Conservation (phyloP, 2,113 vertebrate genomes). For the Coptodon rendalli region DNA sequence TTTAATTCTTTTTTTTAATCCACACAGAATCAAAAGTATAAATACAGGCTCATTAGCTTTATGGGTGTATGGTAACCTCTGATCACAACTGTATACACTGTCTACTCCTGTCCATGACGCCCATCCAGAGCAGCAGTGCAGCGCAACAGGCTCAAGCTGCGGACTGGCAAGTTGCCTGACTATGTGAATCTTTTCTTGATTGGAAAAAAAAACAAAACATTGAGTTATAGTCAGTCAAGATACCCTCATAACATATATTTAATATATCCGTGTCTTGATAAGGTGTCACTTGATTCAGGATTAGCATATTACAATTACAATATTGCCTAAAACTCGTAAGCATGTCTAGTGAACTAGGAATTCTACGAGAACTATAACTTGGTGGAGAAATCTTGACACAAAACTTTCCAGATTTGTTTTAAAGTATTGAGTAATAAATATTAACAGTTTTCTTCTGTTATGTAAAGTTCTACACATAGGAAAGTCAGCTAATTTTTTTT, state of each 20-base stretch:
- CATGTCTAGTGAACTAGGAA: background rate
- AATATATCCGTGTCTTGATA: background rate
- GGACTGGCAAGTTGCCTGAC: accelerated
- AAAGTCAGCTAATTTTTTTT: background rate
- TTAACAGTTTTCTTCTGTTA: background rate
- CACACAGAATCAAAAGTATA: background rate
- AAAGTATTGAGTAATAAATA: background rate
- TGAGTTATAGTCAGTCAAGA: background rate
- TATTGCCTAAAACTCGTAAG: background rate
- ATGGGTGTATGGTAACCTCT: background rate
- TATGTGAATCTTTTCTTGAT: background rate
- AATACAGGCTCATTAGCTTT: background rate
- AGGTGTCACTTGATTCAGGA: no score
- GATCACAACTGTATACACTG: background rate
- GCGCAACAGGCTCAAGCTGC: background rate
- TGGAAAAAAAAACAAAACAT: background rate
- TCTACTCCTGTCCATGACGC: background rate
- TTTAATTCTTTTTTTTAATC: background rate
- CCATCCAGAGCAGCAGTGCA: background rate
- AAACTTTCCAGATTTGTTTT: background rate
- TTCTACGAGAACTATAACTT: background rate
- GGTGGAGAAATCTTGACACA: background rate
- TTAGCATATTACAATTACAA: background rate
- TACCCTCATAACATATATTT: background rate
- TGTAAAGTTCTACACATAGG: background rate